A percentile compares a stretch with the other conserved stretches of the same genome.
Evolutionary conservation across 2,797 vertebrate species (phyloP).

Genomic region (Trematomus bernacchii): DNA sequence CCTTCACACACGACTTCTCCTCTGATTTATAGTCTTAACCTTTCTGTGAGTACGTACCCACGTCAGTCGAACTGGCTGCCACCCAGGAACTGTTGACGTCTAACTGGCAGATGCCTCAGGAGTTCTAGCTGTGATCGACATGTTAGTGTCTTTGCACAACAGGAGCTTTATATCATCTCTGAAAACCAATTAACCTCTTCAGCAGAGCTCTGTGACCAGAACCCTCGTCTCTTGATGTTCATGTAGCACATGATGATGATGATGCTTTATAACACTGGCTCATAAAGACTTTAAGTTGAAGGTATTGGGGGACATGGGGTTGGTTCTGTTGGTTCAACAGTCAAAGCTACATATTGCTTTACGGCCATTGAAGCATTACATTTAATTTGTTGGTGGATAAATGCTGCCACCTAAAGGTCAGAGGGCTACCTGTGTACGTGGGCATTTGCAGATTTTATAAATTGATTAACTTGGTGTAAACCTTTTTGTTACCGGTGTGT

Average conservation of each 20-base stretch:
- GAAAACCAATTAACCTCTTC: slow-evolving; percentile 29
- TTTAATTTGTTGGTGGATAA: slow-evolving; percentile 72
- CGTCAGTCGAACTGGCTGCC: slow-evolving; percentile 51
- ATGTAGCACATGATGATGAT: background rate
- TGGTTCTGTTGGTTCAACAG: slow-evolving; percentile 45
- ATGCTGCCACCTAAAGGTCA: slow-evolving; percentile 81
- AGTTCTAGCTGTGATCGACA: slow-evolving; percentile 52
- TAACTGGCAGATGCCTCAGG: slow-evolving; percentile 49
- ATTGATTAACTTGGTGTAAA: slow-evolving; percentile 20
- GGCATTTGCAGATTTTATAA: slow-evolving; percentile 22
- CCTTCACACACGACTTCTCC: slow-evolving; percentile 23
- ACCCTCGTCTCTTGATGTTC: slow-evolving; percentile 2
- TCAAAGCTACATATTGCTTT: slow-evolving; percentile 51
- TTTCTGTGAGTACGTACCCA: slow-evolving; percentile 21
- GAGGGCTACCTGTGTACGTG: slow-evolving; percentile 7
- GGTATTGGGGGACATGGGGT: slow-evolving; percentile 23
- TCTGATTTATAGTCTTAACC: slow-evolving; percentile 51
- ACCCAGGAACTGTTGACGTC: slow-evolving; percentile 52
- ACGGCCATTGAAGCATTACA: slow-evolving; percentile 64
- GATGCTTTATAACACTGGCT: slow-evolving; percentile 2
- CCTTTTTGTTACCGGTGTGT: slow-evolving; percentile 5
- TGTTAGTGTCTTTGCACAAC: slow-evolving; percentile 48
- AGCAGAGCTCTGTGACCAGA: background rate
- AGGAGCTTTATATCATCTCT: slow-evolving; percentile 8
- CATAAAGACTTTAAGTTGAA: slow-evolving; percentile 25